Conservation (phyloP, 1,140 invertebrate genomes). For the Harlomillsia oculata region DNA sequence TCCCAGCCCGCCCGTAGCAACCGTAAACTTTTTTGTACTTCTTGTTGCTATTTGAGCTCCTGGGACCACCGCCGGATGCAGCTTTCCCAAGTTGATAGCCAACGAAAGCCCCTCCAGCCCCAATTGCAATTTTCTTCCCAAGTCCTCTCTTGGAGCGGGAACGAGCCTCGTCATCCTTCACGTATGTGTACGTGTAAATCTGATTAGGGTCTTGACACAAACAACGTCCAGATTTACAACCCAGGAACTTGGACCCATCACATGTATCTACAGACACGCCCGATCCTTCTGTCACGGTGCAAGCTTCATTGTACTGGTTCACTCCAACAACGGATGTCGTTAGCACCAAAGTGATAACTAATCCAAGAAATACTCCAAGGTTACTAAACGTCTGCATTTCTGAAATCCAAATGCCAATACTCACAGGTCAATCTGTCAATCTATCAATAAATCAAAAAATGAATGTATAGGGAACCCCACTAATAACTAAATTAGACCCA, state of each 20-base stretch:
- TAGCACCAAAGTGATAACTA: no score
- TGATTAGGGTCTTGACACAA: constrained; percentile 22
- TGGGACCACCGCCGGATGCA: background rate
- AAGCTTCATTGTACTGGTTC: no score
- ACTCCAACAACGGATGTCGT: no score
- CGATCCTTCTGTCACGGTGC: constrained; percentile 6
- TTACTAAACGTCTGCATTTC: no score
- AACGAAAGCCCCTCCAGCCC: constrained; percentile 1
- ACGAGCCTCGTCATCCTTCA: background rate
- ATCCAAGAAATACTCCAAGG: no score
- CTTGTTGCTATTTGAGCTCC: background rate
- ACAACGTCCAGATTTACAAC: constrained; percentile 15
- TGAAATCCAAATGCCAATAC: no score
- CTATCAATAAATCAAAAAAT: no score
- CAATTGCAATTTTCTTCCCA: background rate
- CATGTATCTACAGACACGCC: constrained; percentile 16
- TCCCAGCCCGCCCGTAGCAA: constrained; percentile 15
- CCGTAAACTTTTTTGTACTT: constrained; percentile 9
- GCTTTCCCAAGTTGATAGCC: constrained; percentile 14
- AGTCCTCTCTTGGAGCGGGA: constrained; percentile 2
- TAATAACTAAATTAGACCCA: no score
- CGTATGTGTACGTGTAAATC: constrained; percentile 10
- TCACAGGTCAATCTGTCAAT: no score
- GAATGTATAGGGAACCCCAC: no score
- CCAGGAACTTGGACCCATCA: constrained; percentile 17